These are phyloP conservation scores for Pachypanchax playfairii DNA, from an alignment of 2,113 vertebrate species.

Conservation along the genomic window DNA sequence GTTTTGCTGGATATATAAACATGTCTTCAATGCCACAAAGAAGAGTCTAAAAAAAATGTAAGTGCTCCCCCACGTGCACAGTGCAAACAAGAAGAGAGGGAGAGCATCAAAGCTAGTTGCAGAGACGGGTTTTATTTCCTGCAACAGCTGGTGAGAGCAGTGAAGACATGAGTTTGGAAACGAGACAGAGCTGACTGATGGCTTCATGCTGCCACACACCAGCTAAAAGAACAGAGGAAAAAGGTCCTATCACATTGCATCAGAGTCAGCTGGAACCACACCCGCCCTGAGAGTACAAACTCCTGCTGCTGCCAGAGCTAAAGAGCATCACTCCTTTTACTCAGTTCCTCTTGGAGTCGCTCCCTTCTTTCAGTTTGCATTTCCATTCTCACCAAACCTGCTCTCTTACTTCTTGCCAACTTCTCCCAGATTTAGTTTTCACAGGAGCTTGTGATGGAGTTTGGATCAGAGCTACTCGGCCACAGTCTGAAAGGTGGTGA, in stretches of 20 bases:
- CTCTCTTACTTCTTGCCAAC: conserved; percentile 12
- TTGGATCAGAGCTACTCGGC: conserved; percentile 26
- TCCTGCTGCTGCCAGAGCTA: conserved; percentile 29
- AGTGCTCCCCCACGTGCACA: neutral
- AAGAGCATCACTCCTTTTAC: conserved; percentile 21
- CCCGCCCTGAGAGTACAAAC: conserved; percentile 32
- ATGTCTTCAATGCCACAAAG: neutral
- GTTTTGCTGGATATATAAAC: neutral
- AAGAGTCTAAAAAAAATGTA: neutral
- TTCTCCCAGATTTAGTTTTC: conserved; percentile 29
- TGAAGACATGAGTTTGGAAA: conserved; percentile 29
- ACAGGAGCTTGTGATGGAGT: conserved; percentile 20
- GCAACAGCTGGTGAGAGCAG: conserved; percentile 9
- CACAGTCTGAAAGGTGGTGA: conserved; percentile 23
- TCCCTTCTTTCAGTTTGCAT: conserved; percentile 30
- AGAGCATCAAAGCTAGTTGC: conserved; percentile 1
- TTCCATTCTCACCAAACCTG: conserved; percentile 32
- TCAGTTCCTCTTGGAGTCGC: conserved; percentile 32
- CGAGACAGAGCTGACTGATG: conserved; percentile 35
- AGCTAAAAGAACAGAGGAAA: conserved; percentile 66
- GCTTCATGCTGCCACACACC: conserved; percentile 61
- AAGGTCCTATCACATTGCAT: conserved; percentile 68
- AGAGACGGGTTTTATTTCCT: neutral
- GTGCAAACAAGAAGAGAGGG: conserved; percentile 13
- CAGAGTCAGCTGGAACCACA: conserved; percentile 61